These are phyloP conservation scores for Actinopyga echinites DNA, from an alignment of 53 echinoderm and acorn worm genomes.

Conservation along the genomic window DNA sequence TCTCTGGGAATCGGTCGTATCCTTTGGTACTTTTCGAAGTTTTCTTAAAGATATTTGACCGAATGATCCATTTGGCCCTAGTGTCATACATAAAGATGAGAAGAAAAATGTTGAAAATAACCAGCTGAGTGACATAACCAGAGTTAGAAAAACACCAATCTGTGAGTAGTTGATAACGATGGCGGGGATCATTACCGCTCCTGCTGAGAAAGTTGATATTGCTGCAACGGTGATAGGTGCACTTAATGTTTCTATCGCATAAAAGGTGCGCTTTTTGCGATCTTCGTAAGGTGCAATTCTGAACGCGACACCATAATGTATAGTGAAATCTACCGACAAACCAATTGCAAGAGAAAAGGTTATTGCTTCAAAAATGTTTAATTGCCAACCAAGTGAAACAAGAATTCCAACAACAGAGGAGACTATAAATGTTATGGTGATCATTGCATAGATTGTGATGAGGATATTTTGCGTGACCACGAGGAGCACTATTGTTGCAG, in stretches of 20 bases:
- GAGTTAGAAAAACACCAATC: conserved; percentile 69
- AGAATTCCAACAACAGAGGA: conserved; percentile 72
- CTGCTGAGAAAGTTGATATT: conserved; percentile 80
- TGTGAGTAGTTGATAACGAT: conserved; percentile 58
- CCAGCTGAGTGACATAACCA: conserved; percentile 80
- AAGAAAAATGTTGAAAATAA: conserved; percentile 73
- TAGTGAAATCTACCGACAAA: conserved; percentile 78
- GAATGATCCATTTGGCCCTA: conserved; percentile 64
- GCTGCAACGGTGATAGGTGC: conserved; percentile 83
- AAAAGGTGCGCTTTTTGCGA: conserved; percentile 54
- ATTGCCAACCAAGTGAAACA: conserved; percentile 84
- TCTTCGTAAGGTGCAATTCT: conserved; percentile 62
- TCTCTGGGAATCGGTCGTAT: too few species aligned
- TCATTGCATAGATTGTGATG: conserved; percentile 67
- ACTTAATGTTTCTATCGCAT: conserved; percentile 60
- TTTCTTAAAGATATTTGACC: too few species aligned
- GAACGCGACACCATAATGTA: conserved; percentile 90
- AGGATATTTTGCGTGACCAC: conserved; percentile 70
- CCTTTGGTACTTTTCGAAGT: too few species aligned
- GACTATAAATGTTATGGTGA: conserved; percentile 64
- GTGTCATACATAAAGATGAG: conserved; percentile 61
- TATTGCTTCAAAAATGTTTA: conserved; percentile 80
- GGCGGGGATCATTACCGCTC: conserved; percentile 70
- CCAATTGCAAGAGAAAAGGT: conserved; percentile 81
- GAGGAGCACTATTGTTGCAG: conserved; percentile 58